Evolutionary conservation across 92 coral and sea anemone species (phyloP).

Genomic region (Zoanthus sociatus): DNA sequence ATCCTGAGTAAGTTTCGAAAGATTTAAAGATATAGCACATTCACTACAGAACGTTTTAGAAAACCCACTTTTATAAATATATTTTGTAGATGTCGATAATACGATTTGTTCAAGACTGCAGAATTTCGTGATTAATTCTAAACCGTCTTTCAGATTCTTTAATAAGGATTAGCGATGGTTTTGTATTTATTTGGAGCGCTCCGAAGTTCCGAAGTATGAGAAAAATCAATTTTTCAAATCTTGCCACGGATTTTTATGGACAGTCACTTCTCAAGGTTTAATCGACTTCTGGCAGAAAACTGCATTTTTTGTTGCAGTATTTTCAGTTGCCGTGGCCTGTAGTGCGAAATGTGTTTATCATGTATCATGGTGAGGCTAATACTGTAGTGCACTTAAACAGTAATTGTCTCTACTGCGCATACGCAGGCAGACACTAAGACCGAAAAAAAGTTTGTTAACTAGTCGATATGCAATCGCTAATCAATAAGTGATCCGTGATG

Average conservation of each 20-base stretch:
- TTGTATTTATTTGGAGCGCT: slow-evolving; percentile 13
- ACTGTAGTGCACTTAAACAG: too few species aligned
- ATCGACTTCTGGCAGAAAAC: too few species aligned
- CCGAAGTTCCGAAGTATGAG: background rate
- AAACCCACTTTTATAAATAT: slow-evolving; percentile 23
- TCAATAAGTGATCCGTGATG: too few species aligned
- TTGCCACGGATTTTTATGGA: background rate
- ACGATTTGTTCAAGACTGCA: background rate
- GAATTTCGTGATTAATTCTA: slow-evolving; percentile 27
- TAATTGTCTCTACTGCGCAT: too few species aligned
- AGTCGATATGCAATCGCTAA: too few species aligned
- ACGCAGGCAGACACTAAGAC: too few species aligned
- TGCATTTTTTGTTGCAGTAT: too few species aligned
- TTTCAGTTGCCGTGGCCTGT: too few species aligned
- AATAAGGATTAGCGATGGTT: slow-evolving; percentile 34
- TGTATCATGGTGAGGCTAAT: too few species aligned
- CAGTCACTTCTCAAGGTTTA: background rate
- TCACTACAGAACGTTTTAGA: background rate
- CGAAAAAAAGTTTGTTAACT: too few species aligned
- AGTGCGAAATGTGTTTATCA: too few species aligned
- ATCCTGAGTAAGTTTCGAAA: background rate
- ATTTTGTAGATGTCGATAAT: background rate
- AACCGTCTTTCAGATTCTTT: slow-evolving; percentile 30
- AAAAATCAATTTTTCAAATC: background rate
- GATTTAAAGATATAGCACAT: too few species aligned